These are phyloP conservation scores for Diplosoma virens DNA, from an alignment of 23 tunicate species.

Conservation along the genomic window DNA sequence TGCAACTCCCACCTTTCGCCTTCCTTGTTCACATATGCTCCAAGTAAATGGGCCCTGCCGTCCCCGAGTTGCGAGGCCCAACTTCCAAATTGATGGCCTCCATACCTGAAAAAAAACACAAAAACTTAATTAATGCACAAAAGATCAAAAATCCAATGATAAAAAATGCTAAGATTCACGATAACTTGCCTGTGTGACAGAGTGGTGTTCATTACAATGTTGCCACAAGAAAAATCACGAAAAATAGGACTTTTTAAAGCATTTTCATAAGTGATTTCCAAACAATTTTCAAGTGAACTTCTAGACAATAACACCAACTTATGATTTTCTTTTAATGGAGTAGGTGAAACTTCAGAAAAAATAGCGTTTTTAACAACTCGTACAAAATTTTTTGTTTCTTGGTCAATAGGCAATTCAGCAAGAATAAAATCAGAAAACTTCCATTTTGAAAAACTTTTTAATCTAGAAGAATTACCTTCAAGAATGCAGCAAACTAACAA, in stretches of 20 bases:
- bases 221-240: conserved; percentile 42
- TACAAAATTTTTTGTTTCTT: conserved; percentile 34
- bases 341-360: conserved; percentile 51
- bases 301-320: conserved; percentile 29
- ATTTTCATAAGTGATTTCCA: conserved; percentile 24
- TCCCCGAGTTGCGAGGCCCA: conserved; percentile 86
- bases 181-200: conserved; percentile 52
- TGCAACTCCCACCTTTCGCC: conserved; percentile 65
- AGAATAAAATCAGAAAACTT: conserved; percentile 11
- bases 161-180: not conserved
- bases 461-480: too few relatives aligned
- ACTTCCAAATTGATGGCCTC: conserved; percentile 80
- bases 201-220: conserved; percentile 13
- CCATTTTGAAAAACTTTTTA: conserved; percentile 21
- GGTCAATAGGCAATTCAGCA: conserved; percentile 34
- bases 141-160: not conserved
- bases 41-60: conserved; percentile 71
- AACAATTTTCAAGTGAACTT: conserved; percentile 34
- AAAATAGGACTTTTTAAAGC: conserved; percentile 5
- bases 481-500: too few relatives aligned
- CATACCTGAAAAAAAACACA: conserved; percentile 36
- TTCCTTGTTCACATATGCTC: conserved; percentile 36
- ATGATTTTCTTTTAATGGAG: conserved; percentile 30
- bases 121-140: not conserved
- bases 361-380: conserved; percentile 39